A percentile compares a stretch with the other conserved stretches of the same genome.
phyloP scores from a whole-genome alignment of 2,888 invertebrate species.

The Cremastobaeus sp. region DNA sequence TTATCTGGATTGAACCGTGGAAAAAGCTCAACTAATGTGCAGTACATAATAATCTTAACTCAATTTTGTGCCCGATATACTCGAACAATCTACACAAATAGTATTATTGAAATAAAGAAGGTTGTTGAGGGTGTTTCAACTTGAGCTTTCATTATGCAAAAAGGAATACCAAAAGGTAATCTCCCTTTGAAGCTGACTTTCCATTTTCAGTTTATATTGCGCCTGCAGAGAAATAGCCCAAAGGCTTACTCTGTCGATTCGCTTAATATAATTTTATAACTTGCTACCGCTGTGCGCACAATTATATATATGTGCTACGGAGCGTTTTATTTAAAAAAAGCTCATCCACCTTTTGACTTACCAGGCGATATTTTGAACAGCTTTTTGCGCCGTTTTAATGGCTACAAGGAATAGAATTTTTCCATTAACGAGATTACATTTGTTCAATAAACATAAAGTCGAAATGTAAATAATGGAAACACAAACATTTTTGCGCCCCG shows the following conservation, averaged over 20 bases:
- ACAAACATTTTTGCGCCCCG: too few relatives aligned
- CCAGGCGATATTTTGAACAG: conserved; percentile 24
- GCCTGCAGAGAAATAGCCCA: conserved; percentile 57
- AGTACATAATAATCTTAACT: conserved; percentile 26
- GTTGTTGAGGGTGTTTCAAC: conserved; percentile 43
- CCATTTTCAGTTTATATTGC: conserved; percentile 55
- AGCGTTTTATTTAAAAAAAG: conserved; percentile 42
- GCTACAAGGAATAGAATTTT: conserved; percentile 7
- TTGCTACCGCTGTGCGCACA: conserved; percentile 43
- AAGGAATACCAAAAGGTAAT: conserved; percentile 54
- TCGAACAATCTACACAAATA: conserved; percentile 43
- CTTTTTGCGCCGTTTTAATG: conserved; percentile 29
- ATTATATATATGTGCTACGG: conserved; percentile 40
- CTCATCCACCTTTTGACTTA: conserved; percentile 41
- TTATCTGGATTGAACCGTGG: background rate
- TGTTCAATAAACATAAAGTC: conserved; percentile 6
- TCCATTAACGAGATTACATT: conserved; percentile 21
- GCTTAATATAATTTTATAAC: conserved; percentile 58
- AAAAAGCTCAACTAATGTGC: background rate
- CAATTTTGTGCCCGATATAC: conserved; percentile 27
- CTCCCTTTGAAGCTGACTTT: conserved; percentile 58
- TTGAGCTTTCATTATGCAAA: conserved; percentile 53
- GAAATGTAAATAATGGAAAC: too few relatives aligned
- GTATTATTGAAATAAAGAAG: conserved; percentile 41
- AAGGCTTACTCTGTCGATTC: conserved; percentile 58